Base-by-base conservation (phyloP, 2,797 vertebrate genomes). In the Cossypha polioptera region DNA sequence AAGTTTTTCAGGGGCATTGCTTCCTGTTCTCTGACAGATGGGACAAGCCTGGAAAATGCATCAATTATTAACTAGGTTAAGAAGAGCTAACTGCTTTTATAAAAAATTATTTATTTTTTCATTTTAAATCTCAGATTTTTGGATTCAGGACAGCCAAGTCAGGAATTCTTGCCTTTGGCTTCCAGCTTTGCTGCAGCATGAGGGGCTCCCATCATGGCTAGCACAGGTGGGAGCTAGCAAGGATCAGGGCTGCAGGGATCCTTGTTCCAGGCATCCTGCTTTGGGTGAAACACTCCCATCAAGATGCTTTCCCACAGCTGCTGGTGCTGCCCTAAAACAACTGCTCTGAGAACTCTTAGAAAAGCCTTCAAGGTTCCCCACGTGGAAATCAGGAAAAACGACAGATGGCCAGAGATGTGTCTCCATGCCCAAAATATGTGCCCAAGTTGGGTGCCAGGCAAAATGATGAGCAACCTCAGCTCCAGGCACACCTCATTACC, bases 191-290 rank as follows among this genome's bases (percentile, higher is more conserved):
- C 66, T 48, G 55, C 2, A 7, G 51, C 3, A 2, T 18, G 17
- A 68, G 38, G 61, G 47, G 31, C n/a, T 19, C 35, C 35, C 50
- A 54, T 2, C 1, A 1, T 77, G 61, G 16, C 72, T 5, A 0
- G n/a, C 33, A 38, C 0, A 0, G 20, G 18, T 1, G 1, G 21
- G 33, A 85, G 26, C 38, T n/a, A n/a, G n/a, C n/a, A n/a, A n/a
- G n/a, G n/a, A 35, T 7, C 4, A 9, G 19, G 31, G 9, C 36
- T 89, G 25, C 0, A 0, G 55, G 31, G 48, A 33, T 0, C 2
- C 16, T 0, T 1, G 1, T 21, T 71, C 47, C 43, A 38, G 33
- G 43, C 21, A 13, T 57, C n/a, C 47, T 51, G 42, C 10, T 85
- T 25, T 67, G 61, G 14, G 11, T 71, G 63, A 38, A 71, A 53